Evolutionary conservation across 2,797 vertebrate genomes (phyloP).

Genomic region (Rhinichthys osculus): DNA sequence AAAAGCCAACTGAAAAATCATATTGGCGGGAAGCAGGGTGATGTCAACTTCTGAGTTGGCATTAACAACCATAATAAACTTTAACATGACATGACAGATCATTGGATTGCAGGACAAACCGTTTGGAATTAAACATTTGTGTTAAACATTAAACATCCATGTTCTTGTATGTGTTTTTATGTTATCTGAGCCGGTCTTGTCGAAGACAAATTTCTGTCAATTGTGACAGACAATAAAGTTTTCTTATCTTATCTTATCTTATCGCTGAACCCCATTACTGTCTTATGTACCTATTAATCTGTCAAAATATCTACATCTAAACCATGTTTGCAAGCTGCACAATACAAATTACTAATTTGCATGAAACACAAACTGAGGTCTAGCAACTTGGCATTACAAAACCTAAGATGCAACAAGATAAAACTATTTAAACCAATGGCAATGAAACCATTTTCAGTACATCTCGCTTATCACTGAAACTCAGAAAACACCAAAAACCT

Average conservation of each 20-base stretch:
- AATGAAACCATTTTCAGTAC: neutral
- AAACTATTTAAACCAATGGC: neutral
- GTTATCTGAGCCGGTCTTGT: too few relatives aligned
- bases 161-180: too few relatives aligned
- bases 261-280: neutral
- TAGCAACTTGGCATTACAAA: neutral
- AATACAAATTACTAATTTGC: neutral
- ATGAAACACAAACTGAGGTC: neutral
- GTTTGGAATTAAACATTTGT: neutral
- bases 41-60: neutral
- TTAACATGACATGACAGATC: neutral
- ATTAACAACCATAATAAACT: neutral
- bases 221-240: too few relatives aligned
- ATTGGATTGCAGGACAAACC: neutral
- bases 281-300: neutral
- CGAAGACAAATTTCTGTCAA: too few relatives aligned
- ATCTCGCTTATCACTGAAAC: neutral
- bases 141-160: too few relatives aligned
- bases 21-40: neutral
- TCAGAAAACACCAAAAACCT: constrained; percentile 7
- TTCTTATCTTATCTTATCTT: too few relatives aligned
- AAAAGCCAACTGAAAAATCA: neutral
- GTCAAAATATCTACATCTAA: neutral
- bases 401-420: constrained; percentile 18
- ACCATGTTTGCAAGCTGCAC: neutral